A percentile compares a stretch with the other conserved stretches of the same genome.
These are phyloP conservation scores for Trachelipus rathkii DNA, from an alignment of 1,140 invertebrate genomes.

Conservation along the genomic window DNA sequence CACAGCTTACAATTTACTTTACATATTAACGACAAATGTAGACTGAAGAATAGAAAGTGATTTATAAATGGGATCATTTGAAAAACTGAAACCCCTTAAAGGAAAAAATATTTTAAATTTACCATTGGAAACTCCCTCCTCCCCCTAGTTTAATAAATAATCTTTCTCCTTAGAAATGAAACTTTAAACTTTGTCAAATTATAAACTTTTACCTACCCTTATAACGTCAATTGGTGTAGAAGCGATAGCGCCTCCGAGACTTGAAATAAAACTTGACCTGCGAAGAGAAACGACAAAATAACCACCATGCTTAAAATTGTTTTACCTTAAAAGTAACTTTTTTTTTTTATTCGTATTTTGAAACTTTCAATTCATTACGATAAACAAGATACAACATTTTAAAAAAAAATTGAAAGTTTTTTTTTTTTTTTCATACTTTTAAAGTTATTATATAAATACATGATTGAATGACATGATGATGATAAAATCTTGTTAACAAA, in stretches of 20 bases:
- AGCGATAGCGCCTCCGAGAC: conserved; percentile 84
- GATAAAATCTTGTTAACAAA: conserved; percentile 15
- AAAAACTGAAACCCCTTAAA: too few species aligned
- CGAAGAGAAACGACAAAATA: conserved; percentile 28
- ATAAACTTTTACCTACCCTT: conserved; percentile 60
- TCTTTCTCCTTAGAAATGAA: conserved; percentile 6
- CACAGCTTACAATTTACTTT: too few species aligned
- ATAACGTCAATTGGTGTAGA: conserved; percentile 94
- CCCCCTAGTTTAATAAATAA: too few species aligned
- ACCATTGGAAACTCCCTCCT: background rate
- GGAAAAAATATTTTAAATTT: conserved; percentile 32
- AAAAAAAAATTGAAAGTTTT: too few species aligned
- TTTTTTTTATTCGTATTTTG: conserved; percentile 9
- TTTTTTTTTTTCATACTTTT: too few species aligned
- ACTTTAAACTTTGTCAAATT: background rate
- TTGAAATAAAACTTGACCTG: conserved; percentile 84
- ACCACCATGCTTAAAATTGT: background rate
- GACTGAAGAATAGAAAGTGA: too few species aligned
- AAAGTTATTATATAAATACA: conserved; percentile 10
- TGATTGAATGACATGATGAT: background rate
- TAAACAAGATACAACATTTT: too few species aligned
- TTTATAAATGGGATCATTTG: too few species aligned
- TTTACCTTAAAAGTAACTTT: background rate
- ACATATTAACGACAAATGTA: too few species aligned
- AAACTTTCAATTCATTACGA: too few species aligned